phyloP scores from a whole-genome alignment of 2,888 invertebrate genomes.

The Petrolisthes cinctipes region DNA sequence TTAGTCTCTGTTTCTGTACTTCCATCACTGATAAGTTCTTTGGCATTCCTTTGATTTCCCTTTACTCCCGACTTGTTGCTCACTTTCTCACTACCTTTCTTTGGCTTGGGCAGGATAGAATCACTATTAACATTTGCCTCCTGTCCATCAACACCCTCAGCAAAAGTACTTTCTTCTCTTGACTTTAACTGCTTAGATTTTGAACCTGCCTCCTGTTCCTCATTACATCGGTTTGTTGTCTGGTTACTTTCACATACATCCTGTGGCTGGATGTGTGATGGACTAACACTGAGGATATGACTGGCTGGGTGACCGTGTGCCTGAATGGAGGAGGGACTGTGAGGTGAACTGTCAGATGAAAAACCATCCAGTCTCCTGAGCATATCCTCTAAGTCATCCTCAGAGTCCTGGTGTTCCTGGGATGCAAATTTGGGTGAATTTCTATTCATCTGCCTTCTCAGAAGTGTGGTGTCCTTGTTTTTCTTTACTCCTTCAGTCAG shows the following conservation, averaged over 20 bases:
- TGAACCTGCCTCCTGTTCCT: no score
- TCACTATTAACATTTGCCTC: neutral
- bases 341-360: neutral
- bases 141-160: neutral
- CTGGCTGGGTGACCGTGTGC: neutral
- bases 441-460: neutral
- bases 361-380: conserved; percentile 40
- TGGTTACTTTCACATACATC: no score
- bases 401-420: neutral
- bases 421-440: neutral
- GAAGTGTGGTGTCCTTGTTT: neutral
- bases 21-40: neutral
- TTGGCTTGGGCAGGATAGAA: neutral
- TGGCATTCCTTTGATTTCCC: neutral
- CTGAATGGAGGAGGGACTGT: neutral
- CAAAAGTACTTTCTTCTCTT: no score
- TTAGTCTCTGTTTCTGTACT: neutral
- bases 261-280: neutral
- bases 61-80: no score
- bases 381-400: conserved; percentile 45
- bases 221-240: no score
- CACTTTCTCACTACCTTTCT: neutral
- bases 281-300: conserved; percentile 6
- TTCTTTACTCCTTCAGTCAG: neutral
- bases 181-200: no score